Percentiles rank a stretch among this genome's conserved stretches.
These are phyloP conservation scores for Acronicta alni DNA, from an alignment of 2,888 invertebrate genomes.

Conservation along the genomic window DNA sequence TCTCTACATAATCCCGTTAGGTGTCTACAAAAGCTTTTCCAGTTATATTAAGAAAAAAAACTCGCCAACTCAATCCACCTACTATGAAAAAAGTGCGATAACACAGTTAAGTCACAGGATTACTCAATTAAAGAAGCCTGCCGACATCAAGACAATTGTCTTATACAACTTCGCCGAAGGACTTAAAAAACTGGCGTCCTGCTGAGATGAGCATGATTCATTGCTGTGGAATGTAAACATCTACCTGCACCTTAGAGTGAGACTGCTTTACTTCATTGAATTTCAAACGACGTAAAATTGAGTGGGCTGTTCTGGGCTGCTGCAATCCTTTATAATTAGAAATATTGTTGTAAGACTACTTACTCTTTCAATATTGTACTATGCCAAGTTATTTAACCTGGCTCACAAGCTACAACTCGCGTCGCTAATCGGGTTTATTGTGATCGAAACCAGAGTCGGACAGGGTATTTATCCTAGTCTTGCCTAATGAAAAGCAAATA, in stretches of 20 bases:
- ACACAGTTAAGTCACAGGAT: slow-evolving; percentile 7
- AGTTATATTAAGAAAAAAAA: neutral
- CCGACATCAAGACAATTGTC: slow-evolving; percentile 19
- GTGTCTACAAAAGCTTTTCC: neutral
- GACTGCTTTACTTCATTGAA: slow-evolving; percentile 32
- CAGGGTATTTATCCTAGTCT: too few relatives aligned
- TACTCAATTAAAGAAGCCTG: slow-evolving; percentile 28
- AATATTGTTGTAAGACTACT: too few relatives aligned
- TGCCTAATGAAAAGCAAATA: too few relatives aligned
- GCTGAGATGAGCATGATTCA: slow-evolving; percentile 71
- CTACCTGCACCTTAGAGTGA: slow-evolving; percentile 66
- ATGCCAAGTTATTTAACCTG: too few relatives aligned
- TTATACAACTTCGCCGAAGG: slow-evolving; percentile 25
- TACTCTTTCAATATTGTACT: too few relatives aligned
- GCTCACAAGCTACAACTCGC: too few relatives aligned
- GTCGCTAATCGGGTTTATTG: too few relatives aligned
- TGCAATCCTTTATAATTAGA: too few relatives aligned
- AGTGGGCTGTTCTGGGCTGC: neutral
- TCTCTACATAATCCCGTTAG: neutral
- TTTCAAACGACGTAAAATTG: slow-evolving; percentile 9
- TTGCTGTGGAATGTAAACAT: slow-evolving; percentile 68
- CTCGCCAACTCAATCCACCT: neutral
- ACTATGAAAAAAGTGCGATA: slow-evolving; percentile 1
- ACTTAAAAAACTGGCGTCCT: slow-evolving; percentile 51
- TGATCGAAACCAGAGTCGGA: too few relatives aligned